These are phyloP conservation scores for Lepus townsendii DNA, from an alignment of 2,797 vertebrate species.

Conservation along the genomic window DNA sequence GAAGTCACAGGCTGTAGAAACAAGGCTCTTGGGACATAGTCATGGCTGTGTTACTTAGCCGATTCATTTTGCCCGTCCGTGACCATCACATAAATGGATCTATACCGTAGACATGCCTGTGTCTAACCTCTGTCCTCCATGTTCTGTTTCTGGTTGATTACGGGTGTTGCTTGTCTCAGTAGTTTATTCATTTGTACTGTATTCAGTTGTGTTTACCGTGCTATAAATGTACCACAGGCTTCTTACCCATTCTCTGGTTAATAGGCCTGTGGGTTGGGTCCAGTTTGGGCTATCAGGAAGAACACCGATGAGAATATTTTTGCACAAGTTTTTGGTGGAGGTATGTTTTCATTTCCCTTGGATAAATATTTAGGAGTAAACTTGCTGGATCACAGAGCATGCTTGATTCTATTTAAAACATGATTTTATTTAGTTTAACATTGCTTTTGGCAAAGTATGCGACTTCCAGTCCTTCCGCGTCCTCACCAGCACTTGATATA, in stretches of 20 bases:
- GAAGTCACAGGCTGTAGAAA: background rate
- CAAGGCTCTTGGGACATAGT: background rate
- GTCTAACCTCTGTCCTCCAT: background rate
- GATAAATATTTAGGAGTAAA: conserved; percentile 31
- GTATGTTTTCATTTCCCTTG: conserved; percentile 19
- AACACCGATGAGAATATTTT: background rate
- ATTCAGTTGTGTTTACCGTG: background rate
- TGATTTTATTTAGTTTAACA: background rate
- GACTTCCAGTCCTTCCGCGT: background rate
- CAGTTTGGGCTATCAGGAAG: background rate
- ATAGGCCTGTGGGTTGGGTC: background rate
- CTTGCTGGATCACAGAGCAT: background rate
- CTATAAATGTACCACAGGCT: conserved; percentile 16
- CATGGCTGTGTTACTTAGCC: background rate
- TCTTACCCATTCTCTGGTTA: background rate
- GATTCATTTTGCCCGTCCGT: background rate
- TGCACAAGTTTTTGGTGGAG: background rate
- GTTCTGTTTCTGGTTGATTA: background rate
- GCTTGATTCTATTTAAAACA: background rate
- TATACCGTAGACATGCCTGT: background rate
- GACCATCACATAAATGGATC: background rate
- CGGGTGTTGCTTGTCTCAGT: background rate
- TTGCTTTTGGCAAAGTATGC: background rate
- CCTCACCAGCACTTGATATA: background rate
- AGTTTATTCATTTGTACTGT: background rate